Evolutionary conservation across 2,113 vertebrate genomes (phyloP).

Genomic region (rat (Rattus norvegicus)): GRCr8 NC_086026.1:64630001-64630500

Average conservation of each 20-base stretch:
- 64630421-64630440: constrained; percentile 2
- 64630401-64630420: constrained; percentile 52
- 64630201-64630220: neutral
- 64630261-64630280: neutral
- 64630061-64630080: neutral
- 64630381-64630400: neutral
- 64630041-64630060: neutral
- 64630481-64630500: neutral
- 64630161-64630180: neutral
- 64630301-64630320: neutral
- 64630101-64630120: too few species aligned
- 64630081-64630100: neutral
- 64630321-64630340: constrained; percentile 32
- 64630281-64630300: constrained; percentile 35
- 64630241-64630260: constrained; percentile 31
- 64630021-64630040: neutral
- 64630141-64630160: too few species aligned
- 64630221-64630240: neutral
- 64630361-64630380: constrained; percentile 20
- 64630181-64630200: constrained; percentile 11
- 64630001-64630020: neutral
- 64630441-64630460: neutral
- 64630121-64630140: too few species aligned
- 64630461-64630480: neutral
- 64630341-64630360: neutral